Evolutionary conservation across 2,888 invertebrate species (phyloP).

Genomic region (Operophtera brumata): DNA sequence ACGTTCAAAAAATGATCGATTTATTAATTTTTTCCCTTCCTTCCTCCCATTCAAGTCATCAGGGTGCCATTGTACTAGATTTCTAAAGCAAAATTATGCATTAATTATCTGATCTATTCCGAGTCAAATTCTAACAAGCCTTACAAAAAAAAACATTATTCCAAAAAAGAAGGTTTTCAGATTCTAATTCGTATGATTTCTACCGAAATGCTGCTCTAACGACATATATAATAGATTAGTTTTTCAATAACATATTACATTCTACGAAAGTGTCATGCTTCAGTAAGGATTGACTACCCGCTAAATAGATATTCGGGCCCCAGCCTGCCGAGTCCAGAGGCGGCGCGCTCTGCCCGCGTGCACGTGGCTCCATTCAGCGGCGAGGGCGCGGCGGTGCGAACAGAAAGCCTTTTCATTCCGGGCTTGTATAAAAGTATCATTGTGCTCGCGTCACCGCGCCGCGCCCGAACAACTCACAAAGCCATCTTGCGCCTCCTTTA

Average conservation of each 20-base stretch:
- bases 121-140: constrained; percentile 10
- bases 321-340: not conserved
- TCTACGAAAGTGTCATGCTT: too few relatives aligned
- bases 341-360: not conserved
- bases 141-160: constrained; percentile 3
- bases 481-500: constrained; percentile 49
- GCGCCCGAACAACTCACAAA: constrained; percentile 38
- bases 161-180: not conserved
- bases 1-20: constrained; percentile 30
- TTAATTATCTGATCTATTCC: constrained; percentile 19
- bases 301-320: not conserved
- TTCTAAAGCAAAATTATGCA: constrained; percentile 27
- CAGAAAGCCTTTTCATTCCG: constrained; percentile 41
- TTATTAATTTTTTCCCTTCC: constrained; percentile 28
- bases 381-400: constrained; percentile 7
- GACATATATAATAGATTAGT: too few relatives aligned
- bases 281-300: not conserved
- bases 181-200: not conserved
- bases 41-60: not conserved
- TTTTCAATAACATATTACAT: too few relatives aligned
- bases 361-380: not conserved
- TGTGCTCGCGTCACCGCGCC: constrained; percentile 27
- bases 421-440: constrained; percentile 39
- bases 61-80: constrained; percentile 21
- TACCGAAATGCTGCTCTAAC: not conserved